Evolutionary conservation across 1,140 invertebrate species (phyloP).

Genomic region (Microplitis demolitor): DNA sequence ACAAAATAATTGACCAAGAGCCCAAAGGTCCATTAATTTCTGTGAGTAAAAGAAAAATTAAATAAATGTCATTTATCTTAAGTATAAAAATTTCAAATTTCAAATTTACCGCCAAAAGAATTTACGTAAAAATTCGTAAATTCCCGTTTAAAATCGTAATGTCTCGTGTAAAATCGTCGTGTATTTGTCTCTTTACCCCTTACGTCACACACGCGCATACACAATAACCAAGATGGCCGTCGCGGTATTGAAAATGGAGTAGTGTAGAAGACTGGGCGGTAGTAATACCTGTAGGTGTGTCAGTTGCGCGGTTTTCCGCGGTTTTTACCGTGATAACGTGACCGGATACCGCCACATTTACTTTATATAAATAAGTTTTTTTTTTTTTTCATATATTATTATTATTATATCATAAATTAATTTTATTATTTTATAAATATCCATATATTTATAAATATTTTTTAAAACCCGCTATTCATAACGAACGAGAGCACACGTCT

Average conservation of each 20-base stretch:
- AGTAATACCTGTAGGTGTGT: conserved; percentile 38
- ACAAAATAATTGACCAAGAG: too few species aligned
- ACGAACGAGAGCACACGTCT: too few species aligned
- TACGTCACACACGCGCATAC: conserved; percentile 9
- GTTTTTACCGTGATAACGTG: conserved; percentile 19
- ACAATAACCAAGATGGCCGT: conserved; percentile 42
- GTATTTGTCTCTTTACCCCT: conserved; percentile 13
- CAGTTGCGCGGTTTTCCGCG: conserved; percentile 27
- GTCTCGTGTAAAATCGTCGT: too few species aligned
- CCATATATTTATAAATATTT: background rate
- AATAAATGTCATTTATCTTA: background rate
- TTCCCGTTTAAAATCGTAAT: background rate
- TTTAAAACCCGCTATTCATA: background rate
- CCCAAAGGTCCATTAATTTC: too few species aligned
- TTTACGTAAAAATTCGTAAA: background rate
- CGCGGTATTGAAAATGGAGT: conserved; percentile 32
- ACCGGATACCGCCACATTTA: background rate
- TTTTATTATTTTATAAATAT: background rate
- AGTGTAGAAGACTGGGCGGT: conserved; percentile 37
- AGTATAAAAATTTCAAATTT: background rate
- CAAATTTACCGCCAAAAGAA: background rate
- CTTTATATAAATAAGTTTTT: background rate
- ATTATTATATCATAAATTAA: background rate
- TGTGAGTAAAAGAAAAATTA: background rate
- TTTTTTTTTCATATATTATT: background rate